Base-by-base conservation (phyloP, 2,888 invertebrate species). In the Allophyes oxyacanthae region DNA sequence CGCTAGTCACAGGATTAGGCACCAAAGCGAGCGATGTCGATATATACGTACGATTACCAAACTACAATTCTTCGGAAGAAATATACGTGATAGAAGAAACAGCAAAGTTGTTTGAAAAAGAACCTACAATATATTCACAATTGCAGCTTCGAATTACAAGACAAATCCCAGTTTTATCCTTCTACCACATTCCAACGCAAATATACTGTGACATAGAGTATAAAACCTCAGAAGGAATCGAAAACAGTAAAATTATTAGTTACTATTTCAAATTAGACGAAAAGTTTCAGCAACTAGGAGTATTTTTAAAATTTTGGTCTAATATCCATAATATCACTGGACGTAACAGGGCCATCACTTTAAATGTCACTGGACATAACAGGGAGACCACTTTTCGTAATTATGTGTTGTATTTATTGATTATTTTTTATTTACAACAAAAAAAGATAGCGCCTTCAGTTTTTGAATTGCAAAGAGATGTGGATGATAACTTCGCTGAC, bases 361-460 rank as follows among this genome's bases (percentile, higher is more conserved):
- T n/a, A n/a, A n/a, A n/a, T n/a, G n/a, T n/a, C n/a, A n/a, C n/a
- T n/a, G 46, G 50, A 6, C 0, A 0, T 13, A 2, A 1, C 8
- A 6, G 1, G 28, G 28, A 28, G 5, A 28, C 28, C 1, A 6
- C 10, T 6, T n/a, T 58, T 2, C 7, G 6, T 38, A 50, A 30
- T 32, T 44, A 41, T 41, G n/a, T 9, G 8, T 2, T 60, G n/a
- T 59, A 60, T n/a, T 36, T 72, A 30, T 30, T 79, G 10, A 56
- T 67, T 0, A 56, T 78, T 51, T 78, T 79, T 41, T 79, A 68
- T 49, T 57, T 79, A 8, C 78, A 79, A 53, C 79, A 74, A 52
- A 36, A 38, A 2, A 46, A 58, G 0, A 28, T 48, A 38, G 43
- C 3, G 0, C 61, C 48, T 28, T 6, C 55, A n/a, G 32, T 7